Evolutionary conservation across 2,888 invertebrate species (phyloP), one percentile per base, ranked within the genome.

Genomic region (Elmis aenea): DNA sequence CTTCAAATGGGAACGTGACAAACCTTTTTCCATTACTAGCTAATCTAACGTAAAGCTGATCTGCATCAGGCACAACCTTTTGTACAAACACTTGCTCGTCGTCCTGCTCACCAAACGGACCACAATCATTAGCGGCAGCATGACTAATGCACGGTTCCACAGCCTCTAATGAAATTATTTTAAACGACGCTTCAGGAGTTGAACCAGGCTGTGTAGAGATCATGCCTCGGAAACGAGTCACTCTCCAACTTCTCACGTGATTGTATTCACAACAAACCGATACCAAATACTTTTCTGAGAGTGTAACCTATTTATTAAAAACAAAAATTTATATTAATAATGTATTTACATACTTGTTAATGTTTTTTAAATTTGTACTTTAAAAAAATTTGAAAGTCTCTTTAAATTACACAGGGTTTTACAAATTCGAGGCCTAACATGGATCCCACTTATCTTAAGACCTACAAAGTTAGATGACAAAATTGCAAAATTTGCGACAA

Each of bases 201-300:
- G 95, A 94, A 3, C 97, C 97, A 0, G 97, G 99, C 66, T 99
- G 97, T 0, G 97, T 99, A 23, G 93, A 95, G 46, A 99, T 91
- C 95, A 97, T 96, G 5, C 97, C 96, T 21, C 96, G 76, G 67
- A 99, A 99, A 43, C 97, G 76, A 0, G 94, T 96, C 26, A 99
- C 90, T 12, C 88, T 84, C 97, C 97, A 99, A 32, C 93, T 93
- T 13, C 97, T 75, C 6, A 97, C 96, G 66, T 99, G 97, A 70
- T 96, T 95, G 69, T 95, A 96, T 62, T 97, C 96, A 47, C 91
- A 89, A 68, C 97, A 99, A 18, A 94, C 93, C 0, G 94, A 94
- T 21, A 96, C 88, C 26, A 96, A 71, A 68, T 93, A 92, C 71
- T 92, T 93, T 64, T 96, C 95, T 5, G 94, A 95, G 13, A 97